A percentile compares a stretch with the other conserved stretches of the same genome.
phyloP scores from a whole-genome alignment of 2,888 invertebrate species.

The Acanthosepion lycidas region DNA sequence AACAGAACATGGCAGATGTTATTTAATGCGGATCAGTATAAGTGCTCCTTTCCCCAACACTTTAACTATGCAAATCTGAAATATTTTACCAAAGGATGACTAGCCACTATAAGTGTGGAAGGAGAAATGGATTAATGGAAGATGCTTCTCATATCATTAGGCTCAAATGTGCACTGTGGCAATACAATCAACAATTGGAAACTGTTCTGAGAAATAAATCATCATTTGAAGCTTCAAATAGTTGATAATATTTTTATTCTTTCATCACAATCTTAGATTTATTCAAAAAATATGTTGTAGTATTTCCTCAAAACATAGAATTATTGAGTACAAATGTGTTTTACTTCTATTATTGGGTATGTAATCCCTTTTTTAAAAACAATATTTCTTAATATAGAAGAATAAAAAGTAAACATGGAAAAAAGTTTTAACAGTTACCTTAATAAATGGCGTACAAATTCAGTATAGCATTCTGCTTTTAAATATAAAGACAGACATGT shows the following conservation, averaged over 20 bases:
- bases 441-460: too few relatives aligned
- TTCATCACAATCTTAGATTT: not conserved
- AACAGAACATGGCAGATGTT: not conserved
- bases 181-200: not conserved
- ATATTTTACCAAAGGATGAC: conserved; percentile 9
- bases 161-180: not conserved
- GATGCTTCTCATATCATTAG: not conserved
- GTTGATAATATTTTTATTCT: not conserved
- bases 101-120: conserved; percentile 1
- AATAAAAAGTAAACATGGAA: too few relatives aligned
- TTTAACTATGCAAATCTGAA: conserved; percentile 20
- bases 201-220: not conserved
- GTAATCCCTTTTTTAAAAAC: too few relatives aligned
- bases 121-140: not conserved
- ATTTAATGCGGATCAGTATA: not conserved
- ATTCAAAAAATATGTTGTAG: not conserved
- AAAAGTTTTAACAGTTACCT: too few relatives aligned
- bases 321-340: too few relatives aligned
- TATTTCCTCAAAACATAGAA: too few relatives aligned
- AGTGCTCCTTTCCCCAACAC: not conserved
- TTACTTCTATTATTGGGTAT: too few relatives aligned
- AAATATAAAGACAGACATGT: too few relatives aligned
- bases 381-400: too few relatives aligned
- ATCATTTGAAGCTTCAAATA: not conserved
- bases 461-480: too few relatives aligned